phyloP scores from a whole-genome alignment of 2,888 invertebrate species.

The Stegana nigrithorax region DNA sequence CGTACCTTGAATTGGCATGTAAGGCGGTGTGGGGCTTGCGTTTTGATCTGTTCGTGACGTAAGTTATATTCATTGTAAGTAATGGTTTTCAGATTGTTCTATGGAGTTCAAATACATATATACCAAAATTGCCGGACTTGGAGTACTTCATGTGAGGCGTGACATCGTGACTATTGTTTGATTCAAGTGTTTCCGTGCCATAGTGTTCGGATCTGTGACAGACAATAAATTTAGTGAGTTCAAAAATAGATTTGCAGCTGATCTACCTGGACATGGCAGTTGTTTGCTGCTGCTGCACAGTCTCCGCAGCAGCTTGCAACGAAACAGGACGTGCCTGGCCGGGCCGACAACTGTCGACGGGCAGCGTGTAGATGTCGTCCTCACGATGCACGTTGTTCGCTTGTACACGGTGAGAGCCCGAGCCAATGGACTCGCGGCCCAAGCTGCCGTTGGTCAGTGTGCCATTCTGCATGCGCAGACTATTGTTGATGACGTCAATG shows the following conservation, averaged over 20 bases:
- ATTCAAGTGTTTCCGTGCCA: conserved; percentile 55
- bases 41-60: conserved; percentile 65
- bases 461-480: conserved; percentile 57
- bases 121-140: conserved; percentile 65
- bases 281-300: conserved; percentile 41
- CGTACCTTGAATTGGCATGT: conserved; percentile 84
- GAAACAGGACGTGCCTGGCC: conserved; percentile 53
- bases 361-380: conserved; percentile 68
- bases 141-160: conserved; percentile 61
- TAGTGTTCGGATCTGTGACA: conserved; percentile 57
- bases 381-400: conserved; percentile 44
- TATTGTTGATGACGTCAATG: conserved; percentile 69
- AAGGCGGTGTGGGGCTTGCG: conserved; percentile 74
- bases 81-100: not conserved
- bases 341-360: conserved; percentile 63
- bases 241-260: not conserved
- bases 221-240: not conserved
- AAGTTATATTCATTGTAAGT: not conserved
- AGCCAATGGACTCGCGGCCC: conserved; percentile 46
- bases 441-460: conserved; percentile 57
- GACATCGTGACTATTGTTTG: conserved; percentile 52
- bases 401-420: conserved; percentile 43
- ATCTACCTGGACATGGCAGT: conserved; percentile 65
- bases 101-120: conserved; percentile 57
- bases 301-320: conserved; percentile 51